phyloP scores from a whole-genome alignment of 2,797 vertebrate species.

The Sebastes jordani region DNA sequence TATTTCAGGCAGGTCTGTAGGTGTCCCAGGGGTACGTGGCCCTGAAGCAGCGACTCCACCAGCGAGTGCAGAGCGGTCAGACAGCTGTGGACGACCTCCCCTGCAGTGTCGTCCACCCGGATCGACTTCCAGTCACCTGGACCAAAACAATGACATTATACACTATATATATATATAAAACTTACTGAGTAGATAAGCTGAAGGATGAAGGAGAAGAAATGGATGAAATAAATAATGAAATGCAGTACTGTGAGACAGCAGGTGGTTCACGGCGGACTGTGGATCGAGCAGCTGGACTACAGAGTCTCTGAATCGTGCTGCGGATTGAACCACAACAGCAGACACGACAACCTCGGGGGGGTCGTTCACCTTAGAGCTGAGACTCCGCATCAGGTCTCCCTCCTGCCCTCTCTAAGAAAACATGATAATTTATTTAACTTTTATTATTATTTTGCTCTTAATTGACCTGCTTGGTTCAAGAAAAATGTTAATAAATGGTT shows the following conservation, averaged over 20 bases:
- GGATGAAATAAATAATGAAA: not conserved
- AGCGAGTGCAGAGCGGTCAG: conserved; percentile 43
- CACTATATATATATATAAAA: fast-evolving
- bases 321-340: conserved; percentile 71
- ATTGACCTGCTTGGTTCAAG: not conserved
- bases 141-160: not conserved
- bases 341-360: conserved; percentile 55
- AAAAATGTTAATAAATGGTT: no score
- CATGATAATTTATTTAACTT: not conserved
- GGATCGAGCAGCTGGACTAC: conserved; percentile 65
- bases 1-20: conserved; percentile 69
- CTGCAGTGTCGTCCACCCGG: conserved; percentile 59
- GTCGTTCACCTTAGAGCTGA: not conserved
- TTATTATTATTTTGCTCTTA: not conserved
- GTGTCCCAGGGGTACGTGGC: conserved; percentile 60
- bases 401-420: conserved; percentile 65
- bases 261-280: conserved; percentile 71
- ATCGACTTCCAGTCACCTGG: conserved; percentile 65
- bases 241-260: conserved; percentile 62
- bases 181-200: not conserved
- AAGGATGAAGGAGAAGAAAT: no score
- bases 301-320: conserved; percentile 36
- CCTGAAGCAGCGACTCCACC: conserved; percentile 65
- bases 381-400: conserved; percentile 61
- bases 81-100: conserved; percentile 42